phyloP scores from a whole-genome alignment of 2,888 invertebrate species.

The Pyrgus malvae region DNA sequence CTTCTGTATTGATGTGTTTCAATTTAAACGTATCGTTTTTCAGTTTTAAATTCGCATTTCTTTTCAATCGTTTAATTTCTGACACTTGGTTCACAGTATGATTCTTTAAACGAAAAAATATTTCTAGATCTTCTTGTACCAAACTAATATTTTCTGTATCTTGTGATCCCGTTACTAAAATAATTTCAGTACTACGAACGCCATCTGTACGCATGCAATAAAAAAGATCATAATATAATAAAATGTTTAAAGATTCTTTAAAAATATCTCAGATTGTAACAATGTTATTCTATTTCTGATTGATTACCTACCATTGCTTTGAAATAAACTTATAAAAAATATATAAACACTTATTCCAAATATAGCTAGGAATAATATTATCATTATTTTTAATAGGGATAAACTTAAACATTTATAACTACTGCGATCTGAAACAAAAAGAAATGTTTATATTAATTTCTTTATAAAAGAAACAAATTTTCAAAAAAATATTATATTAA shows the following conservation, averaged over 20 bases:
- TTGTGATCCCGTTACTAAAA: conserved; percentile 51
- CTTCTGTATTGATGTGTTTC: conserved; percentile 47
- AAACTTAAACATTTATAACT: conserved; percentile 48
- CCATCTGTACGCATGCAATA: too few relatives aligned
- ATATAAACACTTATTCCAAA: conserved; percentile 50
- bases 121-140: conserved; percentile 45
- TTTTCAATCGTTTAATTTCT: conserved; percentile 33
- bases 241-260: not conserved
- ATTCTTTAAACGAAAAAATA: conserved; percentile 52
- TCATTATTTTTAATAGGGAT: conserved; percentile 48
- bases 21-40: conserved; percentile 37
- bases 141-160: conserved; percentile 52
- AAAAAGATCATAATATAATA: conserved; percentile 24
- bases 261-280: not conserved
- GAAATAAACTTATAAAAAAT: conserved; percentile 47
- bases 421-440: conserved; percentile 47
- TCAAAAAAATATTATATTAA: too few relatives aligned
- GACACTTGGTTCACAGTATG: conserved; percentile 1
- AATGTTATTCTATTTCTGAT: not conserved
- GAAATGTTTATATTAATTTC: not conserved
- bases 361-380: conserved; percentile 46
- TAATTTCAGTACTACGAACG: conserved; percentile 51
- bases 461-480: not conserved
- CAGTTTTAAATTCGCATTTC: conserved; percentile 9
- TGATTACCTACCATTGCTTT: conserved; percentile 47